A percentile compares a stretch with the other conserved stretches of the same genome.
These are phyloP conservation scores for Intellagama lesueurii DNA, from an alignment of 2,797 vertebrate species.

Conservation along the genomic window DNA sequence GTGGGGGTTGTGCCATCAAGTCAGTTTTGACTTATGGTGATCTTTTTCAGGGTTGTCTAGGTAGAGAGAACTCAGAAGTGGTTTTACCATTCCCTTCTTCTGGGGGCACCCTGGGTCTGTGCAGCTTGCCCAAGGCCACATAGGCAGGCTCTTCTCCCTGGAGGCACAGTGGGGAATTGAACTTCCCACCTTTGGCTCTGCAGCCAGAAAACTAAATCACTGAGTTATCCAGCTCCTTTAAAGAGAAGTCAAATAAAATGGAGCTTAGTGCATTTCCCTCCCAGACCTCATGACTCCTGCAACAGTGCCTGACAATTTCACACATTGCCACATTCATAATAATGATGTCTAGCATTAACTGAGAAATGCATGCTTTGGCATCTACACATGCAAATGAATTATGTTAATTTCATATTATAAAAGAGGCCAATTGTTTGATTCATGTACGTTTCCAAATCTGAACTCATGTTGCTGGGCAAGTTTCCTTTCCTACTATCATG, in stretches of 20 bases:
- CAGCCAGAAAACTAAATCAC: too few species aligned
- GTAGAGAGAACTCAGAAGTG: too few species aligned
- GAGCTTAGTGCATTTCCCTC: background rate
- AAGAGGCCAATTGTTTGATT: background rate
- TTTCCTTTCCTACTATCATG: background rate
- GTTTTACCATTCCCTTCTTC: too few species aligned
- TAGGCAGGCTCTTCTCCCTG: too few species aligned
- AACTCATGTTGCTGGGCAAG: background rate
- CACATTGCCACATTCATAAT: background rate
- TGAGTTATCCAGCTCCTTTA: background rate
- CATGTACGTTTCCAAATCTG: background rate
- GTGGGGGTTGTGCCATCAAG: too few species aligned
- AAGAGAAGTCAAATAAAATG: background rate
- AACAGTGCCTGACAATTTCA: background rate
- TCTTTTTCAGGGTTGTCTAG: too few species aligned
- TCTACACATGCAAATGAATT: background rate
- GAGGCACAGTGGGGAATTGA: too few species aligned
- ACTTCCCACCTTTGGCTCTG: too few species aligned
- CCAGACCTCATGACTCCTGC: background rate
- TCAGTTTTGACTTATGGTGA: too few species aligned
- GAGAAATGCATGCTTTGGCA: background rate
- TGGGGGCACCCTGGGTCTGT: too few species aligned
- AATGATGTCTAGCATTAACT: background rate
- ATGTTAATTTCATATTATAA: background rate
- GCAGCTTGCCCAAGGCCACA: too few species aligned